phyloP scores from a whole-genome alignment of 2,888 invertebrate species.

The Lamproptera curius region DNA sequence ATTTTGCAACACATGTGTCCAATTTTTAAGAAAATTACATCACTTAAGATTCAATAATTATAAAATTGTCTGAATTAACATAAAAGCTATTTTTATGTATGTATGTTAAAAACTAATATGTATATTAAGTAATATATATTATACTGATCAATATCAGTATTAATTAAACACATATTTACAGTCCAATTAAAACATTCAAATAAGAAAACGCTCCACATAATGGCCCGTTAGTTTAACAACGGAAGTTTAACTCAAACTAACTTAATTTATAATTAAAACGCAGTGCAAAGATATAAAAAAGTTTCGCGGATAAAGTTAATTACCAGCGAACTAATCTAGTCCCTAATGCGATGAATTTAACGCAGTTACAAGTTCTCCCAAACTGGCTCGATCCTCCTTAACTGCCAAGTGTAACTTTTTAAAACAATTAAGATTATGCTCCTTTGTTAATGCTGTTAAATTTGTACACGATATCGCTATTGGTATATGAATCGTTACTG shows the following conservation, averaged over 20 bases:
- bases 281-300: constrained; percentile 19
- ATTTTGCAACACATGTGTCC: no score
- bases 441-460: not conserved
- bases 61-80: no score
- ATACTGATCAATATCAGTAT: no score
- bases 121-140: no score
- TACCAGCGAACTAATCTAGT: constrained; percentile 15
- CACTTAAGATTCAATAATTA: no score
- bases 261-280: constrained; percentile 17
- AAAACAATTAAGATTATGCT: constrained; percentile 18
- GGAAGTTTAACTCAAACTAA: constrained; percentile 13
- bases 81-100: no score
- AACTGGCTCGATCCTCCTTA: constrained; percentile 1
- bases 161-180: no score
- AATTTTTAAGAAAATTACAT: no score
- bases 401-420: constrained; percentile 17
- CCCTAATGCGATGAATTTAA: constrained; percentile 19
- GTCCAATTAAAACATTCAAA: no score
- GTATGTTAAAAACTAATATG: no score
- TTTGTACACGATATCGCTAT: not conserved
- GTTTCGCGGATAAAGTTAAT: constrained; percentile 15
- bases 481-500: no score
- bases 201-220: not conserved
- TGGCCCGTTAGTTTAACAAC: constrained; percentile 1
- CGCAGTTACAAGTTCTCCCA: constrained; percentile 19